Percentiles rank a stretch among this genome's conserved stretches.
Conservation (phyloP, 1,140 invertebrate genomes). For the Drosophila lowei region DNA sequence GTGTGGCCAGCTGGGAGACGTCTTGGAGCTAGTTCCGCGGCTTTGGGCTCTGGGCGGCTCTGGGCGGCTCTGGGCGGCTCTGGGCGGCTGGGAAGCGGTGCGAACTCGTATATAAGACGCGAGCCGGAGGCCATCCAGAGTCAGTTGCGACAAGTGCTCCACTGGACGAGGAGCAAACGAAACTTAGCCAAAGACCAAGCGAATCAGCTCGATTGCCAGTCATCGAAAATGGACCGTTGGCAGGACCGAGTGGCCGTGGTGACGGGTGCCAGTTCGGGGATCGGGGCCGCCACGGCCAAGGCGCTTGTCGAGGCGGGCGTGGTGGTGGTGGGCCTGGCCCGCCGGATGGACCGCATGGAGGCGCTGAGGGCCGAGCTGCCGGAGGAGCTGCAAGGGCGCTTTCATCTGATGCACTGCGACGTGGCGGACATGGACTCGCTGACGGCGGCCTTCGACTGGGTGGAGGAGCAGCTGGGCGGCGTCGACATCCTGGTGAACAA, state of each 20-base stretch:
- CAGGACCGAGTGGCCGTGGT: conserved; percentile 85
- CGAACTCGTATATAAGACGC: not conserved
- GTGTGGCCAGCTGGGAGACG: not conserved
- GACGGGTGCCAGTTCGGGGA: conserved; percentile 88
- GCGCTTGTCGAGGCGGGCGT: conserved; percentile 86
- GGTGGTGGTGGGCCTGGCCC: conserved; percentile 88
- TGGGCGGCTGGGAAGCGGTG: too few relatives aligned
- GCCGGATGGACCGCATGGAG: conserved; percentile 86
- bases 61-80: too few relatives aligned
- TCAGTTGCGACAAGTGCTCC: conserved; percentile 11
- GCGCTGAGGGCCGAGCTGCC: conserved; percentile 71
- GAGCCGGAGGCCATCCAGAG: not conserved
- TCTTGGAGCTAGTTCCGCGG: too few relatives aligned
- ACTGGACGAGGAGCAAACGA: too few relatives aligned
- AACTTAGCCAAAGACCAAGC: not conserved
- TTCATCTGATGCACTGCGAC: conserved; percentile 85
- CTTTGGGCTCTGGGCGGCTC: too few relatives aligned
- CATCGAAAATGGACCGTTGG: conserved; percentile 85
- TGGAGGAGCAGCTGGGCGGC: conserved; percentile 86
- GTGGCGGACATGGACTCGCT: conserved; percentile 87
- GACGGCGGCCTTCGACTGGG: conserved; percentile 86
- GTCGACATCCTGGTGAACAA: conserved; percentile 90
- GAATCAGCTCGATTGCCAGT: not conserved
- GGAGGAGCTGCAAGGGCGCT: conserved; percentile 63
- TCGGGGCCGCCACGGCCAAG: conserved; percentile 86